A percentile compares a stretch with the other conserved stretches of the same genome.
Conservation (phyloP, 2,797 vertebrate genomes). For the Rhinatrema bivittatum region DNA sequence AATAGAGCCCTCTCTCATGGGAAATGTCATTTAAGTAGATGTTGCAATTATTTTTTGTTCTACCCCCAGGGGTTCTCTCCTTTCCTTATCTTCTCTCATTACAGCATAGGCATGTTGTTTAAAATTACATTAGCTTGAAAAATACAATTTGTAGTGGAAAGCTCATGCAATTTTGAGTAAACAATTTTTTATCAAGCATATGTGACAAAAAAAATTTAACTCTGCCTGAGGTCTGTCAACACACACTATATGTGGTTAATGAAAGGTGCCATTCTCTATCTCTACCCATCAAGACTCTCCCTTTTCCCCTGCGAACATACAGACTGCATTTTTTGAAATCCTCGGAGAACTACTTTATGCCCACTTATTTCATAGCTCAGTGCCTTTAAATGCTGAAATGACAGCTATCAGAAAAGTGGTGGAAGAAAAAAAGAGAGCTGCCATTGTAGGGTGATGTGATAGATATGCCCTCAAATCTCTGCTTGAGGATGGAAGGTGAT, state of each 20-base stretch:
- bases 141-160: not conserved
- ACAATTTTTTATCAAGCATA: not conserved
- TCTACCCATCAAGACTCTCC: not conserved
- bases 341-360: not conserved
- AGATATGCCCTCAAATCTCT: too few species aligned
- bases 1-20: too few species aligned
- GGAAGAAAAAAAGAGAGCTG: not conserved
- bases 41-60: too few species aligned
- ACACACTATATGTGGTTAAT: not conserved
- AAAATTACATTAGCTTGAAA: not conserved
- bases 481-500: too few species aligned
- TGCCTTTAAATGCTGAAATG: conserved; percentile 2
- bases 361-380: conserved; percentile 1
- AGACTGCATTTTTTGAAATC: not conserved
- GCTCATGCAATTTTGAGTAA: not conserved
- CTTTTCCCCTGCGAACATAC: not conserved
- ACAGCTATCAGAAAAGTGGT: not conserved
- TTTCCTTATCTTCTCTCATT: too few species aligned
- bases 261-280: not conserved
- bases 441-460: too few species aligned
- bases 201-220: not conserved
- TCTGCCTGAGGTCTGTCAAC: conserved; percentile 3
- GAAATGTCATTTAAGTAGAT: too few species aligned
- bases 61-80: too few species aligned
- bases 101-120: too few species aligned